These are phyloP conservation scores for Ridgeia piscesae DNA, from an alignment of 1,140 invertebrate species.

Conservation along the genomic window DNA sequence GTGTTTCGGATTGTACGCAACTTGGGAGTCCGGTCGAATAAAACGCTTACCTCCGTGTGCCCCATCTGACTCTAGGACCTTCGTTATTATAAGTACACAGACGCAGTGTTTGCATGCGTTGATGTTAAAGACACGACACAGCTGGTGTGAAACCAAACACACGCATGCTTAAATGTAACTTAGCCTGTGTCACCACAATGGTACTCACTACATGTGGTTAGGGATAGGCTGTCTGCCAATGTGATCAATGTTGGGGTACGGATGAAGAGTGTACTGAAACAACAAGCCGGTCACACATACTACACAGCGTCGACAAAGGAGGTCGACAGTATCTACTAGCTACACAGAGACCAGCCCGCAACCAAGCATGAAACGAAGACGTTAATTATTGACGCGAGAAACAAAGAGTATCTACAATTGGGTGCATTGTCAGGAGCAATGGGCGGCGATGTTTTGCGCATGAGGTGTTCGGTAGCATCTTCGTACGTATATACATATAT, in stretches of 20 bases:
- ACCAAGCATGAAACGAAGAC: neutral
- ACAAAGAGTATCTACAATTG: neutral
- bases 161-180: neutral
- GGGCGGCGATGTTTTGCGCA: constrained; percentile 17
- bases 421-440: neutral
- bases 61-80: neutral
- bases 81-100: neutral
- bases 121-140: neutral
- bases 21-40: neutral
- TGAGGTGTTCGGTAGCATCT: neutral
- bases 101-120: neutral
- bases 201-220: constrained; percentile 9
- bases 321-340: neutral
- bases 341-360: neutral
- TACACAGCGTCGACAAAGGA: constrained; percentile 8
- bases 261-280: constrained; percentile 17
- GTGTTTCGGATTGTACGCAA: neutral
- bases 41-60: neutral
- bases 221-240: constrained; percentile 11
- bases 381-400: neutral
- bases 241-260: constrained; percentile 11
- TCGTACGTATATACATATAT: neutral
- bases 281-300: constrained; percentile 2
- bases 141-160: neutral
- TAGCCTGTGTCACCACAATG: neutral